These are phyloP conservation scores for Speoplatyrhinus poulsoni DNA, from an alignment of 2,113 vertebrate species.

Conservation along the genomic window DNA sequence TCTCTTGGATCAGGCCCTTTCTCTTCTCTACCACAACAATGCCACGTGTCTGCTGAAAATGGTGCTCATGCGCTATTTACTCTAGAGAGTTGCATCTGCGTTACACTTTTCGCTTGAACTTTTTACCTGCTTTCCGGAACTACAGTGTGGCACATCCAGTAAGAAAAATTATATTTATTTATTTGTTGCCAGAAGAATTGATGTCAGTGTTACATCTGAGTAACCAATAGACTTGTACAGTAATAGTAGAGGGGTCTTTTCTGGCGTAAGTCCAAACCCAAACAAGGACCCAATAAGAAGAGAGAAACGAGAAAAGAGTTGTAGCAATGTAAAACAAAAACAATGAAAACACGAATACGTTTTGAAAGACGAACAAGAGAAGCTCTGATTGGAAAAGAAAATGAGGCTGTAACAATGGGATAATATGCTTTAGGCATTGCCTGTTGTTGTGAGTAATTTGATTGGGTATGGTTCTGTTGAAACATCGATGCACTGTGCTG, in stretches of 20 bases:
- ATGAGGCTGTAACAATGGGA: constrained; percentile 1
- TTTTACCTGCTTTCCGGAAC: too few species aligned
- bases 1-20: constrained; percentile 9
- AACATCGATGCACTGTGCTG: constrained; percentile 11
- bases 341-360: constrained; percentile 14
- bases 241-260: constrained; percentile 13
- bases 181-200: constrained; percentile 39
- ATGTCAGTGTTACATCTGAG: constrained; percentile 31
- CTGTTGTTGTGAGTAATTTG: constrained; percentile 25
- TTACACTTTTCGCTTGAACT: too few species aligned
- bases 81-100: not conserved
- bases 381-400: constrained; percentile 12
- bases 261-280: constrained; percentile 34
- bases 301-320: constrained; percentile 28
- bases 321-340: not conserved
- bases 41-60: not conserved
- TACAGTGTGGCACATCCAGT: too few species aligned
- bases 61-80: not conserved
- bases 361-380: constrained; percentile 33
- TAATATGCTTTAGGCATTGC: not conserved
- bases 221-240: constrained; percentile 41
- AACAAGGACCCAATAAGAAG: constrained; percentile 25
- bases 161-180: not conserved
- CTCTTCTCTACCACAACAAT: not conserved
- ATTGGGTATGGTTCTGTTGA: too few species aligned